Base-by-base conservation (phyloP, 2,888 invertebrate species). In the Spodoptera exigua region DNA sequence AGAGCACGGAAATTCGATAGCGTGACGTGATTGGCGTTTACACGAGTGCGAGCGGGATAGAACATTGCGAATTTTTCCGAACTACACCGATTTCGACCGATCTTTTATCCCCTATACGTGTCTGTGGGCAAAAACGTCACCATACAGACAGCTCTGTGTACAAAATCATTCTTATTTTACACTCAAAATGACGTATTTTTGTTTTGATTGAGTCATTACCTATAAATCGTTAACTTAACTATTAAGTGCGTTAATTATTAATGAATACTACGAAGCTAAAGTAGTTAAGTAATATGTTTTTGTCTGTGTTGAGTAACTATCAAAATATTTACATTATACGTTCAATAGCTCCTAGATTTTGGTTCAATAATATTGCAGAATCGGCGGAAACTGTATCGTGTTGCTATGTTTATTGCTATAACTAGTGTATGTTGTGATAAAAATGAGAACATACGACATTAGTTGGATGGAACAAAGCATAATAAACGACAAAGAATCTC, bases 1-100 rank as follows among this genome's bases (percentile, higher is more conserved):
- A 74, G 73, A 46, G 68, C 53, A 68, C 68, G 84, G 85, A 92
- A 92, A 92, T 91, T 91, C 92, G 87, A 93, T 92, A 91, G 84
- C 81, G 80, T 82, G 79, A 79, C 78, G 76, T 60, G 76, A 80
- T 79, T 70, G 76, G 58, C 55, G 56, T 67, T 69, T 48, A 48
- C 54, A 56, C 57, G 52, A 59, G 90, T 76, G 82, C 37, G 79
- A 91, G 52, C 41, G 81, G 74, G 90, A 87, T 2, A 32, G 54
- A 52, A 35, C 7, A 74, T 59, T 48, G 70, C 71, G 70, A 71
- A 72, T 39, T 46, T 47, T 74, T 79, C 83, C 87, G 51, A 61
- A 43, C 34, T 61, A 46, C 66, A 58, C 83, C 87, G 82, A 77
- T 60, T 58, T 62, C 51, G 41, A 64, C 79, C 85, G 84, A 80